Base-by-base conservation (phyloP, 2,797 vertebrate genomes). In the Schizothorax lantsangensis region DNA sequence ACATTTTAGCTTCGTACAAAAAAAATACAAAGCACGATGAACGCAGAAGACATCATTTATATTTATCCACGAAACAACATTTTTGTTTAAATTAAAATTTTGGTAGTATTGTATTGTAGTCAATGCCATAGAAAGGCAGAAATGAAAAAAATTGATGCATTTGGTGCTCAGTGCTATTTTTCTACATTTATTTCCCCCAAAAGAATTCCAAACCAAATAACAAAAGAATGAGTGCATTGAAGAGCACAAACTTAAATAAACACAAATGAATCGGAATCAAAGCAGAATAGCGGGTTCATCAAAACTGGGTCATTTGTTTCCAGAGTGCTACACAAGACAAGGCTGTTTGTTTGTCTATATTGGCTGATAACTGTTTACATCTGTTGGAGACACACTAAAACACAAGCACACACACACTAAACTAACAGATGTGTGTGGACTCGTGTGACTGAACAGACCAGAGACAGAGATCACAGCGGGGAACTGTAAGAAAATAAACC, bases 351-450 rank as follows among this genome's bases (percentile, higher is more conserved):
- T 81, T 79, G 52, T 30, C 73, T 10, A 5, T 36, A 66, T 66
- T 47, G 40, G 64, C 36, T 82, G 8, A 49, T 36, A 85, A 82
- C 40, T 4, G 12, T 83, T 79, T 72, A 72, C 40, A 79, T 85
- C 79, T 62, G 59, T 49, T 21, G 77, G 73, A 52, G 43, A 59
- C 57, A 19, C 33, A 64, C 33, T 2, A 47, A 77, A 72, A 80
- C 45, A 75, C 45, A 84, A 3, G 5, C 62, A 40, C 33, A 43
- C 23, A 40, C 62, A 73, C 33, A 71, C 10, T 43, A n/a, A 72
- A 72, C 11, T n/a, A 72, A 72, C 69, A n/a, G 2, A 54, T 52
- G 30, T 12, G 73, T 14, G 19, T 9, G 3, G 45, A 21, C 45
- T 75, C 2, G 73, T 33, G 30, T 77, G 74, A 75, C 47, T 75